Percentiles rank a stretch among this genome's conserved stretches.
Evolutionary conservation across 2,888 invertebrate species (phyloP).

Genomic region (Diloba caeruleocephala): DNA sequence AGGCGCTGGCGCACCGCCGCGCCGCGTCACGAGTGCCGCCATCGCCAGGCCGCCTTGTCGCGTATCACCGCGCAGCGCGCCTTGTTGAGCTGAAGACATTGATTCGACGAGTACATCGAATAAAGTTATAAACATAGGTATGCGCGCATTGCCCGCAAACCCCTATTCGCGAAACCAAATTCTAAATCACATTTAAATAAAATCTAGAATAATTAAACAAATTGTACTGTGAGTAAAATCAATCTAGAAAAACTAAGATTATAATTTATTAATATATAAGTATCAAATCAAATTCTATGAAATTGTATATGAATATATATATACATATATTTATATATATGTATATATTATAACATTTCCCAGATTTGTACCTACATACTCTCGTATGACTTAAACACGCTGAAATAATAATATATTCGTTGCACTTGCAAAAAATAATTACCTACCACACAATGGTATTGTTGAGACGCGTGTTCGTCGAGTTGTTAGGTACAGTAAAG

Average conservation of each 20-base stretch:
- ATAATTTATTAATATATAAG: constrained; percentile 66
- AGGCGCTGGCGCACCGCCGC: too few species aligned
- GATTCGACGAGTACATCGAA: constrained; percentile 2
- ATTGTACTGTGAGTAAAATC: constrained; percentile 73
- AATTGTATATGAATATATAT: constrained; percentile 42
- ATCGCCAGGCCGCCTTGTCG: too few species aligned
- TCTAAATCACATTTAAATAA: constrained; percentile 86
- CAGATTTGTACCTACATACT: constrained; percentile 31
- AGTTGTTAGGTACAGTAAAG: constrained; percentile 10
- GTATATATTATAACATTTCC: constrained; percentile 37
- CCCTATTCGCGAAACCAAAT: constrained; percentile 82
- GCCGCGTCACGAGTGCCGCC: not conserved
- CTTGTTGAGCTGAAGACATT: constrained; percentile 6
- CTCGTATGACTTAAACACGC: constrained; percentile 22
- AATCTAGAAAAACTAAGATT: constrained; percentile 69
- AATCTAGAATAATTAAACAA: constrained; percentile 71
- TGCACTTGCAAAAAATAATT: constrained; percentile 37
- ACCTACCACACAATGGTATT: constrained; percentile 19
- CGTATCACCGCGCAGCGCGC: too few species aligned
- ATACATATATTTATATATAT: constrained; percentile 43
- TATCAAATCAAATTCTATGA: constrained; percentile 59
- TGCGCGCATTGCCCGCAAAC: constrained; percentile 67
- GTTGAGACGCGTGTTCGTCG: constrained; percentile 7
- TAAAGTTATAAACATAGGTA: not conserved
- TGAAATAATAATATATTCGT: constrained; percentile 25